These are phyloP conservation scores for Nibea coibor DNA, from an alignment of 2,113 vertebrate genomes.

Conservation along the genomic window DNA sequence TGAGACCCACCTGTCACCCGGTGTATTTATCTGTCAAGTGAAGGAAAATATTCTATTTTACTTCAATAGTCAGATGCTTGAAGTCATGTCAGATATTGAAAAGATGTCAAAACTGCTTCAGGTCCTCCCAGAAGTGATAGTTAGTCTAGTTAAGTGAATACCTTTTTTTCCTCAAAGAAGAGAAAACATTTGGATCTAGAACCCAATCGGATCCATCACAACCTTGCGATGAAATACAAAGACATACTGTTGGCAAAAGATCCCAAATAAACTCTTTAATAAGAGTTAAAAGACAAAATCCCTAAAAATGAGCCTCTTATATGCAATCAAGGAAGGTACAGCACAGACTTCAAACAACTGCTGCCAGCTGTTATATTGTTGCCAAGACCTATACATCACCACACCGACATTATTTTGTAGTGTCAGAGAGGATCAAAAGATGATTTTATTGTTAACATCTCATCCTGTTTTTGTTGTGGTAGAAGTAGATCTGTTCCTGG, in stretches of 20 bases:
- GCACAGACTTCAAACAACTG: not conserved
- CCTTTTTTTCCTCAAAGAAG: not conserved
- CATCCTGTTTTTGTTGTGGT: too few relatives aligned
- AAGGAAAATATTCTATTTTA: not conserved
- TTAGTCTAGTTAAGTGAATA: not conserved
- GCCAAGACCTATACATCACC: not conserved
- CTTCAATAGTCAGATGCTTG: not conserved
- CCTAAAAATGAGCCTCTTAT: not conserved
- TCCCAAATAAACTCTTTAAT: not conserved
- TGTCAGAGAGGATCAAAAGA: too few relatives aligned
- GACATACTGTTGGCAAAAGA: not conserved
- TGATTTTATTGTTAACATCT: too few relatives aligned
- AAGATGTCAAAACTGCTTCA: conserved; percentile 1
- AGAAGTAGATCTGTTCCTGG: too few relatives aligned
- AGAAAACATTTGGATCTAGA: not conserved
- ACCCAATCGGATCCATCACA: not conserved
- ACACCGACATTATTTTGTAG: too few relatives aligned
- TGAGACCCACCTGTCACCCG: not conserved
- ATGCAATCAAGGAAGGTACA: not conserved
- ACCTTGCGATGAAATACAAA: not conserved
- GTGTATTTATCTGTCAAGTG: not conserved
- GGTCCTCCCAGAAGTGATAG: not conserved
- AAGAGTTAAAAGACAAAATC: not conserved
- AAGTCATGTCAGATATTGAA: not conserved
- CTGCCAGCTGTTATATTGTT: not conserved